phyloP scores from a whole-genome alignment of 2,888 invertebrate genomes.

The Amphipyra tragopoginis region DNA sequence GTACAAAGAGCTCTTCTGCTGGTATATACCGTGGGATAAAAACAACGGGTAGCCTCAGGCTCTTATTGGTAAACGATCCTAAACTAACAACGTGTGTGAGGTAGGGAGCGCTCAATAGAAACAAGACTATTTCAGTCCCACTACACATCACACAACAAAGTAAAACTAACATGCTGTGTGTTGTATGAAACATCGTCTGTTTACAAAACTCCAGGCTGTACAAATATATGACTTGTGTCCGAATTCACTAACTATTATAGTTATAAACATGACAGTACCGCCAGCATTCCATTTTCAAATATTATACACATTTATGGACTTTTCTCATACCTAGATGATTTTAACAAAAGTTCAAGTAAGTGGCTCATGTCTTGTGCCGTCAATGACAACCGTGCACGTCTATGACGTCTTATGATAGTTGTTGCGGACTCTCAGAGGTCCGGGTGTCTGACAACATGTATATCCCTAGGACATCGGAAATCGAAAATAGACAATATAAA shows the following conservation, averaged over 20 bases:
- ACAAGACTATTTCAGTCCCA: neutral
- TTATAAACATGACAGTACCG: no score
- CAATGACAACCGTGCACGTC: no score
- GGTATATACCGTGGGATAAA: neutral
- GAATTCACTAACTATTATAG: neutral
- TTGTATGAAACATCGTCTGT: neutral
- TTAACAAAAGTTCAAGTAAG: no score
- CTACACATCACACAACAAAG: neutral
- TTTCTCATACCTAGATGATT: no score
- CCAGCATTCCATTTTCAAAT: no score
- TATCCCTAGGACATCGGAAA: no score
- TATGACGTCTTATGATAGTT: no score
- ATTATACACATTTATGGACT: no score
- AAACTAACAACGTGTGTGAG: neutral
- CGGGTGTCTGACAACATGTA: no score
- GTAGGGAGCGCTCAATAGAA: neutral
- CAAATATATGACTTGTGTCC: neutral
- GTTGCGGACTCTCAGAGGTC: no score
- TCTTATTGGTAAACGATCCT: slow-evolving; percentile 2
- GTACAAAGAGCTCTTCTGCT: neutral
- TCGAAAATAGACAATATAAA: no score
- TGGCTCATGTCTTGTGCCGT: no score
- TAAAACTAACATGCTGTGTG: neutral
- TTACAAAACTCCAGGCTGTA: neutral
- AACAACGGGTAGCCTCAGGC: neutral